Conservation (phyloP, 2,888 invertebrate genomes). For the Agapetus fuscipes region DNA sequence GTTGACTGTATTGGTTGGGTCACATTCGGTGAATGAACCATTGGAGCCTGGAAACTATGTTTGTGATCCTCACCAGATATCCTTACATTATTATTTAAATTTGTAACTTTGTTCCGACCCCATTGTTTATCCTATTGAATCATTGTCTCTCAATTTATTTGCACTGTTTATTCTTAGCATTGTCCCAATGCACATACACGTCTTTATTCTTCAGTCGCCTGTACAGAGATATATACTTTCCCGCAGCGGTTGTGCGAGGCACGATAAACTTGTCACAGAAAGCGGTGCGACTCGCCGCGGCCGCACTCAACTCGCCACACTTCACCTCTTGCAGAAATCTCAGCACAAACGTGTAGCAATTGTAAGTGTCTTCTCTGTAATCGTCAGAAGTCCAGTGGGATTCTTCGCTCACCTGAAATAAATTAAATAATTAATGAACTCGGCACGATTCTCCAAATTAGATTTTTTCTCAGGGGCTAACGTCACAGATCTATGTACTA, state of each 20-base stretch:
- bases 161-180: slow-evolving; percentile 6
- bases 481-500: too few species aligned
- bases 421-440: slow-evolving; percentile 3
- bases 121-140: too few species aligned
- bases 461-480: too few species aligned
- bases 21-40: too few species aligned
- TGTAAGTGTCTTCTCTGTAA: slow-evolving; percentile 68
- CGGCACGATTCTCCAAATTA: too few species aligned
- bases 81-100: too few species aligned
- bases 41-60: too few species aligned
- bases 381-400: slow-evolving; percentile 55
- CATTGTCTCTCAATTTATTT: too few species aligned
- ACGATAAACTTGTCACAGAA: slow-evolving; percentile 78
- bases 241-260: slow-evolving; percentile 70
- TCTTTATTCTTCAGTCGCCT: slow-evolving; percentile 53
- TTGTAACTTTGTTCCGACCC: too few species aligned
- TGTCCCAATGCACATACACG: slow-evolving; percentile 37
- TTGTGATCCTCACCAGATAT: too few species aligned
- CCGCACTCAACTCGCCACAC: slow-evolving; percentile 59
- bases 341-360: slow-evolving; percentile 81
- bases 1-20: too few species aligned
- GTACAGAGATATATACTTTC: slow-evolving; percentile 77
- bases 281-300: slow-evolving; percentile 54
- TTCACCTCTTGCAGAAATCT: slow-evolving; percentile 65
- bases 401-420: slow-evolving; percentile 42